These are phyloP conservation scores for Ornithoptera alexandrae DNA, from an alignment of 2,888 invertebrate species.

Conservation along the genomic window DNA sequence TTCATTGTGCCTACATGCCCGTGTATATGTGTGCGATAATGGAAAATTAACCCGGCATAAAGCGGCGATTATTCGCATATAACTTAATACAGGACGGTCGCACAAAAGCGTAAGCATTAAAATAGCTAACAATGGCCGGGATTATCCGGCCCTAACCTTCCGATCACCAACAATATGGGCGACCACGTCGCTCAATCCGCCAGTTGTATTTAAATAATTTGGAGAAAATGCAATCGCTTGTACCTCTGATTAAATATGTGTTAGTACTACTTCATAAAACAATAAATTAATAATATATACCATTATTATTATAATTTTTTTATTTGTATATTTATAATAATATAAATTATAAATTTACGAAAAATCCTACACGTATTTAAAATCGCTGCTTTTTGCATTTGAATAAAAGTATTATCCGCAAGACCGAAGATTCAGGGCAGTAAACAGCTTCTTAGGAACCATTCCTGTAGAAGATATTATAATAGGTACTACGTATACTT, in stretches of 20 bases:
- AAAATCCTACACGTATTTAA: too few species aligned
- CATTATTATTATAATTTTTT: too few species aligned
- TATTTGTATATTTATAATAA: too few species aligned
- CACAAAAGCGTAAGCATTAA: conserved; percentile 76
- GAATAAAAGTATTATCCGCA: too few species aligned
- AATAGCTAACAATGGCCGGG: conserved; percentile 74
- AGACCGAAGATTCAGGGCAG: too few species aligned
- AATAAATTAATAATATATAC: too few species aligned
- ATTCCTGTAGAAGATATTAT: too few species aligned
- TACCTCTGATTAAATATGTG: conserved; percentile 5
- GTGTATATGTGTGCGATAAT: conserved; percentile 50
- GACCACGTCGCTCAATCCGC: conserved; percentile 45
- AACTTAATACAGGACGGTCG: conserved; percentile 73
- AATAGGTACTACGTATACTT: too few species aligned
- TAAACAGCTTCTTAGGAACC: too few species aligned
- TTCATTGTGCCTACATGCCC: conserved; percentile 35
- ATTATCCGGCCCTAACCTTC: conserved; percentile 70
- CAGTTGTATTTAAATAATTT: conserved; percentile 21
- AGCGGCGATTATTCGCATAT: conserved; percentile 77
- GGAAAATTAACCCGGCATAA: conserved; percentile 77
- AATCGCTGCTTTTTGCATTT: too few species aligned
- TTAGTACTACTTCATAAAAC: too few species aligned
- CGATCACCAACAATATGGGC: conserved; percentile 56
- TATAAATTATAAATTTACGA: too few species aligned
- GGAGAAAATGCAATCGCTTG: conserved; percentile 18